Evolutionary conservation across 1,140 invertebrate genomes (phyloP), one percentile per base, ranked within the genome.

Genomic region (Sarcophaga bullata): DNA sequence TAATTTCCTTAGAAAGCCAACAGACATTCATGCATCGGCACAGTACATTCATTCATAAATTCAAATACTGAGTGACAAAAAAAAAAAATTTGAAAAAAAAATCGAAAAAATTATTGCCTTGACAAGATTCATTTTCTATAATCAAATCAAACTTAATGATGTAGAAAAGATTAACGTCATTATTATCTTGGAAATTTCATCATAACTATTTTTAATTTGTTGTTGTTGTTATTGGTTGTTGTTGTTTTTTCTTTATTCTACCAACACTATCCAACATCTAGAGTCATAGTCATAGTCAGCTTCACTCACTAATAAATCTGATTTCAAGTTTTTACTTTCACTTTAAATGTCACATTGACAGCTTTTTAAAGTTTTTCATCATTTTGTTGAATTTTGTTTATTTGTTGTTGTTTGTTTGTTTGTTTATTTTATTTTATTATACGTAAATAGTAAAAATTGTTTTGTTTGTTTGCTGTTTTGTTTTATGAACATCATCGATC

Each of bases 401-500:
- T 80, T 6, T 9, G 81, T 80, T 73, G 82, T 52, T 83, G 78
- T 80, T 81, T n/a, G n/a, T n/a, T n/a, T n/a, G n/a, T 62, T 52
- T 81, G 25, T 84, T 47, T 72, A 80, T 80, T 62, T 10, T 80
- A 82, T 81, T 85, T n/a, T n/a, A n/a, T n/a, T n/a, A n/a, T 80
- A 73, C 82, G 6, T 58, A 54, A 17, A 46, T 17, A 72, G 73
- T 13, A 52, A 78, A 50, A 48, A 17, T 25, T 48, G n/a, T 76
- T 78, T 78, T n/a, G n/a, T n/a, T n/a, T n/a, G n/a, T n/a, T n/a
- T n/a, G n/a, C n/a, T n/a, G n/a, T n/a, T 78, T 78, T 49, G 46
- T 46, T 85, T 84, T 86, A 86, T 86, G 87, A 88, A 86, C 88
- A 88, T 88, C 87, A 88, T 88, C 86, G 87, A 88, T 88, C 87